A percentile compares a stretch with the other conserved stretches of the same genome.
Conservation (phyloP, 92 coral and sea anemone species). For the Actinostola sp. region DNA sequence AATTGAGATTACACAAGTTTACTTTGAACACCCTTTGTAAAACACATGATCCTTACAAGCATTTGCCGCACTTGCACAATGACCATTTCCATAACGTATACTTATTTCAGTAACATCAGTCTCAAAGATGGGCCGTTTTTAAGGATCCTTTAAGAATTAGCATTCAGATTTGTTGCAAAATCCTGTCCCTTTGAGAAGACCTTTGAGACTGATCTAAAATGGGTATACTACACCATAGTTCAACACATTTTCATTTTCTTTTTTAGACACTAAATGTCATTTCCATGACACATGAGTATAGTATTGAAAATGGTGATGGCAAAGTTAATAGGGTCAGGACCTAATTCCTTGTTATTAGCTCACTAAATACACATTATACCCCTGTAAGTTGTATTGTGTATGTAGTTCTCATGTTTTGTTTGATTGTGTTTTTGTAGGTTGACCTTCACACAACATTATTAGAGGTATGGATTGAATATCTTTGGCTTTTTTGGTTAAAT, state of each 20-base stretch:
- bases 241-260: conserved; percentile 29
- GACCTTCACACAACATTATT: conserved; percentile 91
- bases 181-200: too few relatives aligned
- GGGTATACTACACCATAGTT: neutral
- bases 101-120: too few relatives aligned
- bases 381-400: neutral
- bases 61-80: too few relatives aligned
- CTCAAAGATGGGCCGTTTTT: too few relatives aligned
- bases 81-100: too few relatives aligned
- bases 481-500: too few relatives aligned
- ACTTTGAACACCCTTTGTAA: too few relatives aligned
- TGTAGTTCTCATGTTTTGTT: neutral
- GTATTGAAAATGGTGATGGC: conserved; percentile 65
- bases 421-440: conserved; percentile 58
- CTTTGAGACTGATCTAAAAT: neutral
- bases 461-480: conserved; percentile 66
- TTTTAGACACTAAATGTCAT: conserved; percentile 64
- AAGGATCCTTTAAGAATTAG: too few relatives aligned
- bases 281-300: conserved; percentile 65
- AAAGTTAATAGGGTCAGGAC: conserved; percentile 71
- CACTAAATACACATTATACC: conserved; percentile 2
- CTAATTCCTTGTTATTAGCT: conserved; percentile 8
- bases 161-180: too few relatives aligned
- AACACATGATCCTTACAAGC: too few relatives aligned
- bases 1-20: too few relatives aligned